These are phyloP conservation scores for Drosophila teissieri DNA, from an alignment of 1,140 invertebrate genomes.

Conservation along the genomic window DNA sequence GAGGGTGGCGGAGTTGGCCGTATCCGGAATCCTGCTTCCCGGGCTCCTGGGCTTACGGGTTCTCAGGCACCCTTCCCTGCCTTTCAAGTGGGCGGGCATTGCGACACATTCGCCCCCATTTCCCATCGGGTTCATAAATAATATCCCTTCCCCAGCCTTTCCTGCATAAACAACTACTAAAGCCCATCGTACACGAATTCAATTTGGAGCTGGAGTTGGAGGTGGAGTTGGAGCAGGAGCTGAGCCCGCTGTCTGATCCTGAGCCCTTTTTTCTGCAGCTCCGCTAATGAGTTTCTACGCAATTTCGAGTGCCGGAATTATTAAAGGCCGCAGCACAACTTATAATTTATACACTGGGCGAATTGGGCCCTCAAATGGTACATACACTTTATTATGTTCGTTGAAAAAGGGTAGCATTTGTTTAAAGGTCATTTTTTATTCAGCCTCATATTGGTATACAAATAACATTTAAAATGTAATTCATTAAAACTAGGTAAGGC, in stretches of 20 bases:
- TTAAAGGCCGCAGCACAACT: constrained; percentile 55
- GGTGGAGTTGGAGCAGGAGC: constrained; percentile 3
- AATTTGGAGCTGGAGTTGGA: constrained; percentile 48
- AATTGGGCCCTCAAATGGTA: neutral
- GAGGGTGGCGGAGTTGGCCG: no score
- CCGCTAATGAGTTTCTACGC: constrained; percentile 75
- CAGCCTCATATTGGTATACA: no score
- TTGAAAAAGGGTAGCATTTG: neutral
- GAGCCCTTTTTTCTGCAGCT: constrained; percentile 18
- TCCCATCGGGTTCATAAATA: constrained; percentile 81
- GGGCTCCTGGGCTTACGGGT: neutral
- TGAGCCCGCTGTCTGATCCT: constrained; percentile 1
- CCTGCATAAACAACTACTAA: constrained; percentile 67
- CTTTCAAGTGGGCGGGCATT: constrained; percentile 40
- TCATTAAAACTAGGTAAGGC: no score
- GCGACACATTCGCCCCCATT: constrained; percentile 76
- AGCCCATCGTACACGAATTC: constrained; percentile 60
- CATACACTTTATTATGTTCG: no score
- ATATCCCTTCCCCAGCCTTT: constrained; percentile 56
- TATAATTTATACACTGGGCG: constrained; percentile 41
- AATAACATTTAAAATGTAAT: no score
- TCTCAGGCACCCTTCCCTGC: neutral
- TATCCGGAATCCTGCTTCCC: no score
- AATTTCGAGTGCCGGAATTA: constrained; percentile 73
- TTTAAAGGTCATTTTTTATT: no score